Evolutionary conservation across 2,113 vertebrate species (phyloP).

Genomic region (Seriola aureovittata): DNA sequence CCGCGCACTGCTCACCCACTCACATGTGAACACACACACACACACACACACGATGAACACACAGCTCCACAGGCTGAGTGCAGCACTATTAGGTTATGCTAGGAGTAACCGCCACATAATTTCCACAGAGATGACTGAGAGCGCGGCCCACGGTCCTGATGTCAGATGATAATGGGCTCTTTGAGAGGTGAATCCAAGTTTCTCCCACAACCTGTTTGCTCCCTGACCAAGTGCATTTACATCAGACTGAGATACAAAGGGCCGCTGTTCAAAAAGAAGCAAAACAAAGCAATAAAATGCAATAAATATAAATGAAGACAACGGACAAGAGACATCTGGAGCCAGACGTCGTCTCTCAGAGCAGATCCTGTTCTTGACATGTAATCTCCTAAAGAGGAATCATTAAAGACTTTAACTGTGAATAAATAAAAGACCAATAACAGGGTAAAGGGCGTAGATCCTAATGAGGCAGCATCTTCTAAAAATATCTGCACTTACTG

Average conservation of each 20-base stretch:
- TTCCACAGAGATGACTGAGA: slow-evolving; percentile 55
- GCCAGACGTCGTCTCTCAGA: neutral
- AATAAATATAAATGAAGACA: neutral
- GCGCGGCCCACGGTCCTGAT: slow-evolving; percentile 44
- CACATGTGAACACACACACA: slow-evolving; percentile 18
- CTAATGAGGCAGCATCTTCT: slow-evolving; percentile 2
- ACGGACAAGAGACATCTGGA: neutral
- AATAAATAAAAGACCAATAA: neutral
- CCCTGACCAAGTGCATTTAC: slow-evolving; percentile 41
- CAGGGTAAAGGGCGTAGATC: neutral
- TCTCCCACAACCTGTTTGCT: slow-evolving; percentile 67
- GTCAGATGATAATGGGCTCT: slow-evolving; percentile 68
- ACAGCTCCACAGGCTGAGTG: neutral
- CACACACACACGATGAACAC: neutral
- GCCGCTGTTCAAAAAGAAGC: slow-evolving; percentile 45
- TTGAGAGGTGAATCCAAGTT: slow-evolving; percentile 66
- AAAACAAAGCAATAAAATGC: slow-evolving; percentile 27
- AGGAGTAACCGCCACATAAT: slow-evolving; percentile 34
- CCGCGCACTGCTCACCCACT: slow-evolving; percentile 56
- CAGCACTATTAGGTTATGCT: slow-evolving; percentile 21
- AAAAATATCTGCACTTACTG: slow-evolving; percentile 29
- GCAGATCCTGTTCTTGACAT: neutral
- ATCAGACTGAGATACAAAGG: slow-evolving; percentile 45
- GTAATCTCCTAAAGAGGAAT: neutral
- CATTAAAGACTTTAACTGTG: neutral